Evolutionary conservation across 2,113 vertebrate species (phyloP), one percentile per base, ranked within the genome.

Genomic region (Alces alces): DNA sequence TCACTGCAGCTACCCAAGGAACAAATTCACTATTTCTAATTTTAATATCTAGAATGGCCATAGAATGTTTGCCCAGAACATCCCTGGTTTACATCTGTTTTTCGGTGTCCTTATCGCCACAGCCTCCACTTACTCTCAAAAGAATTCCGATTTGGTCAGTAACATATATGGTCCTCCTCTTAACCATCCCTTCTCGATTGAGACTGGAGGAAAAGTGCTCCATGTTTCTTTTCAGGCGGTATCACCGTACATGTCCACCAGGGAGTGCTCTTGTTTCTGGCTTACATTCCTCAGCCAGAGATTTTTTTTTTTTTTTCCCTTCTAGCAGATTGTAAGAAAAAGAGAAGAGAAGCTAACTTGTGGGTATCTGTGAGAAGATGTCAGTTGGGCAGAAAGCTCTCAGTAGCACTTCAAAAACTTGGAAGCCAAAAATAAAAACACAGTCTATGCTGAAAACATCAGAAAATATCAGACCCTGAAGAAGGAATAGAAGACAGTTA

Each of bases 231-330:
- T 50, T 85, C 90, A 88, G 57, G 55, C 33, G 30, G 25, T 25
- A 95, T 88, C 6, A 0, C 86, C 16, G 0, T 10, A 9, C 50
- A 52, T 80, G 86, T 50, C 91, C 97, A 97, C 82, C 91, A 96
- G 92, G 93, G 89, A 93, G 89, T 90, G 92, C 87, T 98, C 87
- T 90, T 95, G 84, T 73, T 96, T 98, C 87, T 96, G 70, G 84
- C 92, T 84, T 90, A 50, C 47, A 43, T 92, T 27, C 43, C 58
- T 96, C 57, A 88, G 64, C 30, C 43, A 61, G 47, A 58, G 39
- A 39, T 13, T 89, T 97, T 91, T 45, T 82, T 82, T 54, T 55
- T 97, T 91, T 45, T 82, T 82, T 54, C 50, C 23, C 43, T 96
- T 55, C 86, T 64, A 91, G 17, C 30, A 94, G 55, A 78, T 89